Evolutionary conservation across 2,888 invertebrate genomes (phyloP).

Genomic region (Tinea trinotella): DNA sequence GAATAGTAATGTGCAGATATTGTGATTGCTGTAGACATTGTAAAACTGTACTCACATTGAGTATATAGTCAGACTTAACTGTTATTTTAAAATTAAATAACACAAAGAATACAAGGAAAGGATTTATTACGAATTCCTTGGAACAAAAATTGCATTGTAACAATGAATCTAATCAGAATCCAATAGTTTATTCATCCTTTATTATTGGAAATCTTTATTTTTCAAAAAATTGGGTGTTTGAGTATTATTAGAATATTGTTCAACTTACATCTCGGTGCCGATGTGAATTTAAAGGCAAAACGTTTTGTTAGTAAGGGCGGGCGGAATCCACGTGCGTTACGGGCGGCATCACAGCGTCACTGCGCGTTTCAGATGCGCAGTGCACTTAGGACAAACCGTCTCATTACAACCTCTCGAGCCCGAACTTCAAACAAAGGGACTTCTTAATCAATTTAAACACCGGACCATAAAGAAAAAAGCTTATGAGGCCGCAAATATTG

Average conservation of each 20-base stretch:
- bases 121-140: too few species aligned
- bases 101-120: too few species aligned
- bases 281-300: not conserved
- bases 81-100: not conserved
- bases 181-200: not conserved
- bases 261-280: constrained; percentile 1
- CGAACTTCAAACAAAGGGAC: constrained; percentile 55
- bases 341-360: constrained; percentile 34
- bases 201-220: not conserved
- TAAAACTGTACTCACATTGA: not conserved
- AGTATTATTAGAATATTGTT: not conserved
- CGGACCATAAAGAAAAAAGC: not conserved
- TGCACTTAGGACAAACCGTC: constrained; percentile 43
- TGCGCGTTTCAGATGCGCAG: constrained; percentile 63
- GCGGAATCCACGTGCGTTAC: constrained; percentile 15
- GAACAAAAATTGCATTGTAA: not conserved
- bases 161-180: not conserved
- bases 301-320: not conserved
- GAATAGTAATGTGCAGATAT: constrained; percentile 38
- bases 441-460: constrained; percentile 44
- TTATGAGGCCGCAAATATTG: not conserved
- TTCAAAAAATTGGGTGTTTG: not conserved
- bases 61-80: not conserved
- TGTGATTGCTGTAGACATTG: not conserved
- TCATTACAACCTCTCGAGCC: constrained; percentile 38